These are phyloP conservation scores for Lacerta viridis DNA, from an alignment of 2,797 vertebrate genomes.

Conservation along the genomic window DNA sequence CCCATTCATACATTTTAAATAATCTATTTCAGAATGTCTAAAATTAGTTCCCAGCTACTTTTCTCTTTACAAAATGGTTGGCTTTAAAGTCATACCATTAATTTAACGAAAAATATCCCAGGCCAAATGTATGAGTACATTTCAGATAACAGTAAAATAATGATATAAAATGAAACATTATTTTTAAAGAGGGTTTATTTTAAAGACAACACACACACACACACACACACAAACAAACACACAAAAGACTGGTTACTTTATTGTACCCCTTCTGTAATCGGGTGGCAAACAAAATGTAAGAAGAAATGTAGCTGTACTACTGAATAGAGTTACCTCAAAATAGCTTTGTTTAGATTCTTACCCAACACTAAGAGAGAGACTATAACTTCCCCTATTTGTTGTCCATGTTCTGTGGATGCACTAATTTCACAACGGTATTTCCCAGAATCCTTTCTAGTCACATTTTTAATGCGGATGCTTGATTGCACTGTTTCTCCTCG, in stretches of 20 bases:
- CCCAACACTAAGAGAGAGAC: conserved; percentile 91
- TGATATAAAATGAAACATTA: neutral
- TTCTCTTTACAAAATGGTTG: neutral
- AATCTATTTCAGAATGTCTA: neutral
- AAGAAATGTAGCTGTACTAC: neutral
- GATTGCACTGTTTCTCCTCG: conserved; percentile 90
- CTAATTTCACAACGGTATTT: conserved; percentile 96
- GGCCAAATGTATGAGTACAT: neutral
- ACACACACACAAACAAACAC: too few species aligned
- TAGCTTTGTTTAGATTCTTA: conserved; percentile 68
- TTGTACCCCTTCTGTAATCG: neutral
- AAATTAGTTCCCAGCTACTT: neutral
- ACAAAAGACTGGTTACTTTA: too few species aligned
- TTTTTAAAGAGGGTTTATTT: neutral
- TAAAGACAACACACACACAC: neutral
- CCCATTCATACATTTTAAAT: too few species aligned
- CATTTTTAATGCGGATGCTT: conserved; percentile 87
- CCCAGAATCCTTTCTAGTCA: conserved; percentile 91
- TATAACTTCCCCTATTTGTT: conserved; percentile 88
- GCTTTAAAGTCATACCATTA: neutral
- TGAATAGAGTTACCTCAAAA: neutral
- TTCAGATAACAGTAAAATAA: neutral
- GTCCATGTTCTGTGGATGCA: conserved; percentile 83
- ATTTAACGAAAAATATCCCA: neutral
- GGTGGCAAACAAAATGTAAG: neutral